Evolutionary conservation across 2,797 vertebrate genomes (phyloP), one percentile per base, ranked within the genome.

Genomic region (Sebastes reedi): DNA sequence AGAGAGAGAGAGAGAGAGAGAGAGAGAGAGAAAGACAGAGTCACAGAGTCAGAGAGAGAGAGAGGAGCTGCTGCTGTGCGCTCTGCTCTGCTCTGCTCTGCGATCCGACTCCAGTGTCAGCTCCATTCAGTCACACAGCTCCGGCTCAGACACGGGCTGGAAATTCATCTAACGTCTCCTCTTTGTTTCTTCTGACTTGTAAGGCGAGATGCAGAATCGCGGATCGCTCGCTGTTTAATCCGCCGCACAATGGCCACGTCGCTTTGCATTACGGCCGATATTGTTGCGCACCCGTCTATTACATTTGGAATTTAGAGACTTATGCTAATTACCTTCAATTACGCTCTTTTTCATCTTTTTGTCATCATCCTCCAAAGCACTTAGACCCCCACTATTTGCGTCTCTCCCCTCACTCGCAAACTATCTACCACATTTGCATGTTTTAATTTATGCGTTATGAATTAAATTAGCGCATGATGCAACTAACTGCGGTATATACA

Each of bases 51-150:
- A 39, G 36, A 39, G n/a, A 24, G 68, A 20, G 32, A 29, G 50
- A 10, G 46, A 13, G 46, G 52, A 14, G 72, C 30, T 4, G 71
- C 42, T 52, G 50, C 75, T n/a, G 84, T 22, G 84, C 73, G 84
- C 75, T 77, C 65, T 65, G 50, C 50, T 52, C 60, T 13, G 66
- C 83, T 79, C 60, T 16, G 66, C 83, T 79, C 82, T 1, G 66
- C 80, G 84, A 83, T 88, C 84, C 81, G 59, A 82, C 90, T 88
- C 79, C 77, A 32, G 88, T 94, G 94, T 93, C 94, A 94, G 86
- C 87, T 92, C 75, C 81, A 93, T 93, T 94, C 92, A 89, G 94
- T 95, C 92, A 93, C 94, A 93, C 89, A 82, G 87, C 88, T 91
- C 82, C 88, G 68, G 83, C 91, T 91, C 91, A 93, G 94, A 94